Conservation (phyloP, 2,113 vertebrate species). For the Tautogolabrus adspersus region DNA sequence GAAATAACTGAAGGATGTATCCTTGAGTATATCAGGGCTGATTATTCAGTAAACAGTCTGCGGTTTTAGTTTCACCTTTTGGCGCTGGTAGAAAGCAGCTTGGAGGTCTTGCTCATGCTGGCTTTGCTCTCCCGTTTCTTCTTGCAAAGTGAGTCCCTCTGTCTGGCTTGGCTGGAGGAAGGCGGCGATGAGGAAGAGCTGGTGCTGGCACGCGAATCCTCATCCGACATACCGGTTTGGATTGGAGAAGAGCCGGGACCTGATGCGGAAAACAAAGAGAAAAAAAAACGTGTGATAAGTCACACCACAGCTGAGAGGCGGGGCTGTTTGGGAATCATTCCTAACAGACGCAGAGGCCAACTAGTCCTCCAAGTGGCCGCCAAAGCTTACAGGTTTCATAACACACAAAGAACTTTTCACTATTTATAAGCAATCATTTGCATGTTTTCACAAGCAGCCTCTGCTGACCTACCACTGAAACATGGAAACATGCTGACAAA, state of each 20-base stretch:
- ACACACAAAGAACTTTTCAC: background rate
- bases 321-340: slow-evolving; percentile 1
- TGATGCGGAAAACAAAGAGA: slow-evolving; percentile 41
- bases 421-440: background rate
- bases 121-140: slow-evolving; percentile 96
- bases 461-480: background rate
- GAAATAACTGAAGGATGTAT: too few species aligned
- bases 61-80: slow-evolving; percentile 87
- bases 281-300: background rate
- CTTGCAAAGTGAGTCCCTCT: slow-evolving; percentile 90
- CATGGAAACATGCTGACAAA: background rate
- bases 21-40: background rate
- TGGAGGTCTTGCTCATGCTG: slow-evolving; percentile 99
- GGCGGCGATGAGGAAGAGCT: slow-evolving; percentile 94
- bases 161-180: slow-evolving; percentile 88
- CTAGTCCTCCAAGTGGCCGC: background rate
- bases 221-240: slow-evolving; percentile 97
- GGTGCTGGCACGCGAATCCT: slow-evolving; percentile 98
- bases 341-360: background rate
- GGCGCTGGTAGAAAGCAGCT: slow-evolving; percentile 96
- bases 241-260: slow-evolving; percentile 69
- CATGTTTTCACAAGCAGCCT: background rate
- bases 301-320: background rate
- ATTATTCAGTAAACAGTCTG: background rate
- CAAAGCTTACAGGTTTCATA: background rate